Evolutionary conservation across 2,113 vertebrate genomes (phyloP).

Genomic region (Hystrix brachyura): DNA sequence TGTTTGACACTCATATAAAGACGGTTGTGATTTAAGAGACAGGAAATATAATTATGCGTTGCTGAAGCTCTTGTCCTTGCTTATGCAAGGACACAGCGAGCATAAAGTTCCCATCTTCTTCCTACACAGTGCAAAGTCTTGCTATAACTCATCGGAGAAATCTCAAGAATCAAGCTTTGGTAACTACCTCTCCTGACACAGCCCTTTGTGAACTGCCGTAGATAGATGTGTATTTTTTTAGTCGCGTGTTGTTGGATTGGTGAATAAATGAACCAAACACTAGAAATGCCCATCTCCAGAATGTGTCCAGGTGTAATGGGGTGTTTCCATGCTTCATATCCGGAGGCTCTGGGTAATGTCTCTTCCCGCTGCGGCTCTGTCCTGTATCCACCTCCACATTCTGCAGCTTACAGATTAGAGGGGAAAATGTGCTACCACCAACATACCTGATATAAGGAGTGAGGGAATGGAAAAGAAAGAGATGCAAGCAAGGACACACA

Average conservation of each 20-base stretch:
- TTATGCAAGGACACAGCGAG: slow-evolving; percentile 42
- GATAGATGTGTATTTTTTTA: slow-evolving; percentile 1
- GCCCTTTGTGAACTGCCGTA: not conserved
- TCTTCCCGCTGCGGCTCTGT: not conserved
- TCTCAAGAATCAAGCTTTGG: not conserved
- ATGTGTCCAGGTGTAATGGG: not conserved
- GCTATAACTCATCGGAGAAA: not conserved
- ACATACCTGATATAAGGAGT: not conserved
- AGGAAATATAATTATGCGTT: slow-evolving; percentile 69
- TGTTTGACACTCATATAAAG: slow-evolving; percentile 57
- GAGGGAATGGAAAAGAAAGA: not conserved
- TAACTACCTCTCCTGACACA: not conserved
- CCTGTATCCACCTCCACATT: not conserved
- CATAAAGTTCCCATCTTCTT: not conserved
- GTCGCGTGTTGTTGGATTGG: not conserved
- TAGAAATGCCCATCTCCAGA: not conserved
- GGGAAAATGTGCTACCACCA: not conserved
- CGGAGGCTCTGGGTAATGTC: not conserved
- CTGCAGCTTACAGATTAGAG: not conserved
- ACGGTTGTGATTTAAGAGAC: slow-evolving; percentile 73
- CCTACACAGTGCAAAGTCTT: not conserved
- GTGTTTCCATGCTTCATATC: not conserved
- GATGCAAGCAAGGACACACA: not conserved
- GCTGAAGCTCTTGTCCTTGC: slow-evolving; percentile 50
- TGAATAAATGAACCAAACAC: not conserved